Evolutionary conservation across 2,888 invertebrate genomes (phyloP).

Genomic region (Cantharis rufa): DNA sequence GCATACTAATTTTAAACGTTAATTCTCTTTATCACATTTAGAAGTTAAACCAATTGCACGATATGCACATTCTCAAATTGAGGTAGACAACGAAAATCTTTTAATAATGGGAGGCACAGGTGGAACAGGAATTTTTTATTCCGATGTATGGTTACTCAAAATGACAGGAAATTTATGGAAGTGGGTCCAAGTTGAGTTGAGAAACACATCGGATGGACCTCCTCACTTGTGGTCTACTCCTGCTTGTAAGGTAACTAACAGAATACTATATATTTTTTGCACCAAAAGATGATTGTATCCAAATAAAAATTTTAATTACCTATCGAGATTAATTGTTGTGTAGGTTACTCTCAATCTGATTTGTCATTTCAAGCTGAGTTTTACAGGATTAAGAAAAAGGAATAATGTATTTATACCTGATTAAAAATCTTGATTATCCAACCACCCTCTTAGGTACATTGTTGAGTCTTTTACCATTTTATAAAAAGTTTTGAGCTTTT

Average conservation of each 20-base stretch:
- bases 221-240: conserved; percentile 93
- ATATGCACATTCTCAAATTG: conserved; percentile 92
- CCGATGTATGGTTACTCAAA: conserved; percentile 87
- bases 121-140: conserved; percentile 82
- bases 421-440: too few relatives aligned
- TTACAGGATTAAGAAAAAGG: too few relatives aligned
- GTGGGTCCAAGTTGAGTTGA: conserved; percentile 75
- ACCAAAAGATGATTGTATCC: not conserved
- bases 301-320: not conserved
- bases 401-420: too few relatives aligned
- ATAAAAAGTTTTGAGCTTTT: too few relatives aligned
- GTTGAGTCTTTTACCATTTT: too few relatives aligned
- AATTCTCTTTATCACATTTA: conserved; percentile 4
- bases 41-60: conserved; percentile 54
- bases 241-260: conserved; percentile 70
- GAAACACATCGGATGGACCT: conserved; percentile 78
- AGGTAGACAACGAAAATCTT: conserved; percentile 75
- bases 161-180: conserved; percentile 73
- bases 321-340: not conserved
- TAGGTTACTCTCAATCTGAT: too few relatives aligned
- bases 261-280: not conserved
- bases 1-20: not conserved
- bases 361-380: too few relatives aligned
- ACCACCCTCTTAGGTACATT: too few relatives aligned
- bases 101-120: conserved; percentile 87